These are phyloP conservation scores for Scarus forsteni DNA, from an alignment of 2,797 vertebrate genomes.

Conservation along the genomic window DNA sequence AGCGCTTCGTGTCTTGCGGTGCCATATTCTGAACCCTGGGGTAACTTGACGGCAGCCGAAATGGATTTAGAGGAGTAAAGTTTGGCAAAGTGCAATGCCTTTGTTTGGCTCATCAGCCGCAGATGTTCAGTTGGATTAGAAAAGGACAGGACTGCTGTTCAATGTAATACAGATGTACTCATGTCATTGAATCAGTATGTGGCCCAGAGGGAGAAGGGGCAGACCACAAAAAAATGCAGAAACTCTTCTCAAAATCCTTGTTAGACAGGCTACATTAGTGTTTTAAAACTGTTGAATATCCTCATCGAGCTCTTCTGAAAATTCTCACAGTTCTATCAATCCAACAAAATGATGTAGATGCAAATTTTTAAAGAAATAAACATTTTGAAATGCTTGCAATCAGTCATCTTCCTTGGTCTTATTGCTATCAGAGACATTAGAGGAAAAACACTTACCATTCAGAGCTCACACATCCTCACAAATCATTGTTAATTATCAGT, in stretches of 20 bases:
- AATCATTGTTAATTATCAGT: no score
- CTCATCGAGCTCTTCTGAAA: slow-evolving; percentile 15
- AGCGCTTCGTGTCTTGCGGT: slow-evolving; percentile 14
- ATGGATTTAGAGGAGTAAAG: slow-evolving; percentile 52
- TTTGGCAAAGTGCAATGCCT: slow-evolving; percentile 65
- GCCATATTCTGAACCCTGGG: slow-evolving; percentile 51
- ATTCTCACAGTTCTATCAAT: not conserved
- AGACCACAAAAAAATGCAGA: slow-evolving; percentile 71
- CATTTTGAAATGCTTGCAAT: not conserved
- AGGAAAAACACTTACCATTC: no score
- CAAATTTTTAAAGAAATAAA: not conserved
- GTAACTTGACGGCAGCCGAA: slow-evolving; percentile 53
- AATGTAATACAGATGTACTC: slow-evolving; percentile 81
- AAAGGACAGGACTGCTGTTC: slow-evolving; percentile 70
- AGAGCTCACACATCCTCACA: no score
- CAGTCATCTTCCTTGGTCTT: not conserved
- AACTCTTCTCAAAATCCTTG: slow-evolving; percentile 47
- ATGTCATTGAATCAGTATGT: slow-evolving; percentile 82
- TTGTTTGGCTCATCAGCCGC: slow-evolving; percentile 79
- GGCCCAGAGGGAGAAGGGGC: slow-evolving; percentile 55
- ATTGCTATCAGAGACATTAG: not conserved
- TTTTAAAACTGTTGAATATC: slow-evolving; percentile 18
- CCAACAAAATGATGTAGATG: not conserved
- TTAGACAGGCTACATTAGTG: slow-evolving; percentile 16
- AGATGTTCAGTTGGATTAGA: slow-evolving; percentile 79